Conservation (phyloP, 2,113 vertebrate species). For the Leptobrachium leishanense region DNA sequence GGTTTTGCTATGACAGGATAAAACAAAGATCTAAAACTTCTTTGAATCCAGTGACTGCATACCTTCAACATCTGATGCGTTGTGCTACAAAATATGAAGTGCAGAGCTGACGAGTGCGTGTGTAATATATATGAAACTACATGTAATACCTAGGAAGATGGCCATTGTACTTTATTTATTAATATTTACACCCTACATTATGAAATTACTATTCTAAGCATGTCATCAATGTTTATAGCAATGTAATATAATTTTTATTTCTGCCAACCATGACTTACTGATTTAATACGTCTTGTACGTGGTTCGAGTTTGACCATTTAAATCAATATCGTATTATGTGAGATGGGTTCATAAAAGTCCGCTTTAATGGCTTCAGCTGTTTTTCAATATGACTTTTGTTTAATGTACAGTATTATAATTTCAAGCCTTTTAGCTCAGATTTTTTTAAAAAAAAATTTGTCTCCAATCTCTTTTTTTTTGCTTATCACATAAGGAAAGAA, state of each 20-base stretch:
- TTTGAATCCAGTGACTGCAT: too few species aligned
- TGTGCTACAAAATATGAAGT: too few species aligned
- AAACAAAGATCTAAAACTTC: too few species aligned
- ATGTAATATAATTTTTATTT: constrained; percentile 26
- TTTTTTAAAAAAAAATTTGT: constrained; percentile 21
- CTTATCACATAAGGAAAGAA: not conserved
- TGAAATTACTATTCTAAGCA: constrained; percentile 23
- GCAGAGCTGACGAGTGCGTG: too few species aligned
- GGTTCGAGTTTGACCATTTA: constrained; percentile 35
- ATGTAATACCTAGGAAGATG: too few species aligned
- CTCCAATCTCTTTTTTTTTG: constrained; percentile 37
- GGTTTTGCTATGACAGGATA: too few species aligned
- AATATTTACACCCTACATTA: not conserved
- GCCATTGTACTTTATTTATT: not conserved
- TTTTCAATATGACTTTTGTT: constrained; percentile 43
- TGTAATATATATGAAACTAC: too few species aligned
- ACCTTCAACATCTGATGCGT: too few species aligned
- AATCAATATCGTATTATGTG: constrained; percentile 45
- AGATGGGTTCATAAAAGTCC: constrained; percentile 42
- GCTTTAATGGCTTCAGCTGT: constrained; percentile 39
- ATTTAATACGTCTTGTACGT: constrained; percentile 42
- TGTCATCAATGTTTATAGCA: constrained; percentile 26
- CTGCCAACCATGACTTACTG: constrained; percentile 24
- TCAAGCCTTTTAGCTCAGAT: constrained; percentile 30
- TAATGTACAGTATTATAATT: constrained; percentile 44